phyloP scores from a whole-genome alignment of 2,113 vertebrate species.

The Elaphurus davidianus region DNA sequence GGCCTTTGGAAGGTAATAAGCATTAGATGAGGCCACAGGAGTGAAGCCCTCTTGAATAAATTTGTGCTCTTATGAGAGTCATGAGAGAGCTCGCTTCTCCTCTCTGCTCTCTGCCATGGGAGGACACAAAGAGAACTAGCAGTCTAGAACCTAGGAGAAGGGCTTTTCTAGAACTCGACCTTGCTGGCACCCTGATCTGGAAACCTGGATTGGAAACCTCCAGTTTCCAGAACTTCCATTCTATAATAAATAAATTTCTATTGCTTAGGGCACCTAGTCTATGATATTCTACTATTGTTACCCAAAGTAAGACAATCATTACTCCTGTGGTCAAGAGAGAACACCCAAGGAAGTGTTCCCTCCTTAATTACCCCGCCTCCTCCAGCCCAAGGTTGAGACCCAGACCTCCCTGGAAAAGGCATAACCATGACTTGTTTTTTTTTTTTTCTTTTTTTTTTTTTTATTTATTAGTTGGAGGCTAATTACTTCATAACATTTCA shows the following conservation, averaged over 20 bases:
- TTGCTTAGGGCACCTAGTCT: background rate
- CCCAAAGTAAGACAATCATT: background rate
- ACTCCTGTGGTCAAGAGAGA: background rate
- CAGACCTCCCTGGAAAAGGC: background rate
- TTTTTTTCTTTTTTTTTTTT: no score
- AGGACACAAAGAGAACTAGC: background rate
- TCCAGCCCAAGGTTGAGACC: background rate
- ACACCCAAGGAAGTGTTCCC: background rate
- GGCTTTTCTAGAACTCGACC: background rate
- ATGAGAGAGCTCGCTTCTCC: background rate
- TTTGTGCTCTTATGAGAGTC: background rate
- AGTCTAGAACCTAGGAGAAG: background rate
- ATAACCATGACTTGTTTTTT: background rate
- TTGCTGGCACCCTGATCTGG: background rate
- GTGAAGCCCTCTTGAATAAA: background rate
- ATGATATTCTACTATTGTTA: background rate
- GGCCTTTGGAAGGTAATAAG: background rate
- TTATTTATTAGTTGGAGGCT: no score
- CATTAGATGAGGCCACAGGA: background rate
- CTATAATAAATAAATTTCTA: background rate
- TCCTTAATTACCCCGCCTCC: accelerated
- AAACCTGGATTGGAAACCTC: background rate
- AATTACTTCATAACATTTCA: no score
- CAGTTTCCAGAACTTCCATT: background rate
- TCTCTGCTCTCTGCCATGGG: background rate